A percentile compares a stretch with the other conserved stretches of the same genome.
phyloP scores from a whole-genome alignment of 2,113 vertebrate species.

The Callipepla californica region DNA sequence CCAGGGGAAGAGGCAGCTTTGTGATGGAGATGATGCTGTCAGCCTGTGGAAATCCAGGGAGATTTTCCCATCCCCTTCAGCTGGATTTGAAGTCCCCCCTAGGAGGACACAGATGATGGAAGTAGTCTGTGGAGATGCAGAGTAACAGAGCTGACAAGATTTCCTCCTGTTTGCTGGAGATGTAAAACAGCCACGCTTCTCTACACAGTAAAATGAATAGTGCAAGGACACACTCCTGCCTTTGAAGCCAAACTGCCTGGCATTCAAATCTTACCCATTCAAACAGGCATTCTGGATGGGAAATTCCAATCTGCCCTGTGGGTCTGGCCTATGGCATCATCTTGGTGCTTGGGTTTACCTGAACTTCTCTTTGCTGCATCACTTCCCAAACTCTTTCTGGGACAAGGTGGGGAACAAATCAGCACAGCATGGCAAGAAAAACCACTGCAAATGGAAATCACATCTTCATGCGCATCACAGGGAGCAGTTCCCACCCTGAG shows the following conservation, averaged over 20 bases:
- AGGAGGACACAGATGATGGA: not conserved
- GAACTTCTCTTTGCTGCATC: not conserved
- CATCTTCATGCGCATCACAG: not conserved
- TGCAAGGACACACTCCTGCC: not conserved
- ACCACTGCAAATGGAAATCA: not conserved
- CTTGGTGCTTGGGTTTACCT: not conserved
- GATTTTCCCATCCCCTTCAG: not conserved
- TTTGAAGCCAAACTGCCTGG: not conserved
- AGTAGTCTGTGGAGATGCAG: not conserved
- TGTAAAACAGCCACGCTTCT: accelerated
- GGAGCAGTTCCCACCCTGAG: not conserved
- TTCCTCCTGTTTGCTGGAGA: not conserved
- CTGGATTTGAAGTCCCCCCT: not conserved
- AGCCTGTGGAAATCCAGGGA: not conserved
- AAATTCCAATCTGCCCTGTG: not conserved
- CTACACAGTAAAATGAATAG: accelerated
- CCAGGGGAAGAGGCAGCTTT: not conserved
- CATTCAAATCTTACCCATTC: no score
- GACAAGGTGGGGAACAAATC: accelerated
- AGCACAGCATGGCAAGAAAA: not conserved
- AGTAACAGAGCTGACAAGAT: not conserved
- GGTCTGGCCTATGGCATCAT: not conserved
- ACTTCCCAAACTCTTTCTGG: not conserved
- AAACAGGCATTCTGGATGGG: not conserved
- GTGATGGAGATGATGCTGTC: not conserved